Conservation (phyloP, 2,888 invertebrate species). For the Drosophila formosana region DNA sequence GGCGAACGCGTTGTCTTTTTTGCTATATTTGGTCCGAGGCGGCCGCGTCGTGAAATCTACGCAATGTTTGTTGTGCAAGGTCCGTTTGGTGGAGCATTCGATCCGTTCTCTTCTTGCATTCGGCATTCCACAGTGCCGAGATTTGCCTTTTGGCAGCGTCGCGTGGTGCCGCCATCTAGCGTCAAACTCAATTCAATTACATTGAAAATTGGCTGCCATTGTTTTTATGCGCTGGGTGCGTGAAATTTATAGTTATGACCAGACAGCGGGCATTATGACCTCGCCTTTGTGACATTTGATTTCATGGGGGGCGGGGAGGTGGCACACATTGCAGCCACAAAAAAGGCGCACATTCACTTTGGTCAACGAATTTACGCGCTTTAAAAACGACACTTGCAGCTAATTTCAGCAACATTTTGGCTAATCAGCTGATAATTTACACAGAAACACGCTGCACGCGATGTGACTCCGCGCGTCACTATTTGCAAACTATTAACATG, state of each 20-base stretch:
- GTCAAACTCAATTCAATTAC: conserved; percentile 68
- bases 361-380: not conserved
- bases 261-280: conserved; percentile 59
- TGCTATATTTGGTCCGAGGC: conserved; percentile 67
- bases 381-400: not conserved
- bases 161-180: not conserved
- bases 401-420: not conserved
- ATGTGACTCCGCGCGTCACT: not conserved
- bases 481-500: not conserved
- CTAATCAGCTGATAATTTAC: not conserved
- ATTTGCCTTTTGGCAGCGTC: conserved; percentile 64
- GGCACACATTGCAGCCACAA: conserved; percentile 59
- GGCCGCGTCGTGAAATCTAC: conserved; percentile 64
- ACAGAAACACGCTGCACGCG: not conserved
- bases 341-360: conserved; percentile 64
- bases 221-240: conserved; percentile 69
- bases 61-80: conserved; percentile 53
- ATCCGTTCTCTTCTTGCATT: conserved; percentile 8
- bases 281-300: conserved; percentile 71
- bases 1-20: conserved; percentile 14
- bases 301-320: conserved; percentile 51
- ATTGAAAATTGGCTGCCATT: conserved; percentile 73
- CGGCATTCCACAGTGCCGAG: conserved; percentile 60
- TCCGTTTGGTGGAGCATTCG: conserved; percentile 35
- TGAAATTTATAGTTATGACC: conserved; percentile 77